phyloP scores from a whole-genome alignment of 2,797 vertebrate genomes.

The Enteromius viviparus region DNA sequence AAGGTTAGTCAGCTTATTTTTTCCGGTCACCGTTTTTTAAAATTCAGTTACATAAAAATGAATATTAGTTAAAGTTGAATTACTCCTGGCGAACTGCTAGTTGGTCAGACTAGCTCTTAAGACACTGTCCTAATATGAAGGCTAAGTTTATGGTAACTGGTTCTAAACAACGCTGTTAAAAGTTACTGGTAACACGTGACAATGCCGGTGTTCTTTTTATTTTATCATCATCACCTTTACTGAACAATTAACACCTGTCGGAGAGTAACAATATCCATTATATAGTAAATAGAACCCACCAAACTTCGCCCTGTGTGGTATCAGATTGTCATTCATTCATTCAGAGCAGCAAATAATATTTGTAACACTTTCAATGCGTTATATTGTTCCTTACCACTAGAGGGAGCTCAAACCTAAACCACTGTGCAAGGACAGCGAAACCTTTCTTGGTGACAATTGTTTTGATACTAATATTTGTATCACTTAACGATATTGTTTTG shows the following conservation, averaged over 20 bases:
- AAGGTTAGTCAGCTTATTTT: too few relatives aligned
- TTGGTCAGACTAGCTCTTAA: too few relatives aligned
- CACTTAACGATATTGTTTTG: not conserved
- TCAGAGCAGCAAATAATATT: not conserved
- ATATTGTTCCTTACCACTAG: constrained; percentile 1
- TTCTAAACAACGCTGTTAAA: not conserved
- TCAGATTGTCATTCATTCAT: not conserved
- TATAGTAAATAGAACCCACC: not conserved
- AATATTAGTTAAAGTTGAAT: too few relatives aligned
- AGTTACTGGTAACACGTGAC: constrained; percentile 5
- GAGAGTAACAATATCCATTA: not conserved
- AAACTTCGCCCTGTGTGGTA: too few relatives aligned
- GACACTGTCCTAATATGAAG: too few relatives aligned
- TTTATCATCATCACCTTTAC: not conserved
- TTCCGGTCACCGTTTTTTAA: too few relatives aligned
- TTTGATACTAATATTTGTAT: not conserved
- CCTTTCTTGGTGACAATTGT: not conserved
- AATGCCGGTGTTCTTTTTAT: not conserved
- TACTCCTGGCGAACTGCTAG: too few relatives aligned
- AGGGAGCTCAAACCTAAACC: constrained; percentile 5
- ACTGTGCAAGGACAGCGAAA: not conserved
- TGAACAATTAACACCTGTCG: not conserved
- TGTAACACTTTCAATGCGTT: not conserved
- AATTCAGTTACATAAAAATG: too few relatives aligned
- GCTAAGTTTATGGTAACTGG: too few relatives aligned